Evolutionary conservation across 2,797 vertebrate genomes (phyloP), one percentile per base, ranked within the genome.

Genomic region (Danio kyathit): DNA sequence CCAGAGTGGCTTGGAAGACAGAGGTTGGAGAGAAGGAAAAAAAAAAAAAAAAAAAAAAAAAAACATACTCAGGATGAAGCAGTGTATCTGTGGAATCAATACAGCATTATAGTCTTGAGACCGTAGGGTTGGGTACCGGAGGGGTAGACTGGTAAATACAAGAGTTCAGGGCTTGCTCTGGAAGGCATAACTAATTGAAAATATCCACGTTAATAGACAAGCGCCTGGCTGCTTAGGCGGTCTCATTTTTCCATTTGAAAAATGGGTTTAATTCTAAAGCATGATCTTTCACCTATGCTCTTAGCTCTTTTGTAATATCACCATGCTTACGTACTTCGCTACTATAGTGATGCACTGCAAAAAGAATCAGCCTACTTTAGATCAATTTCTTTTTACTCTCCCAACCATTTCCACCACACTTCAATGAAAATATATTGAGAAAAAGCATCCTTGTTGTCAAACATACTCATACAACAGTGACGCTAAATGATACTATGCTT

Each of bases 161-260:
- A 74, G 29, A n/a, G 76, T 81, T 85, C 81, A 59, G 64, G 86
- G 82, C 81, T 86, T 84, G 86, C 83, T 89, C 88, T 88, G 83
- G 77, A 81, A 91, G 86, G 83, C 88, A 85, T 80, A 85, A 89
- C 90, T 91, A 92, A 94, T 91, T 93, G 89, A 92, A 92, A 92
- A 93, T 84, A 86, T 89, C 81, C 86, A 86, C 82, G 89, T 91
- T 91, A 91, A 89, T 59, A 56, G 79, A 85, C 84, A 82, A 87
- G 79, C 44, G 9, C 85, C 21, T 49, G 75, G 74, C 65, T 49
- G 74, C 52, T 19, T 54, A 65, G 52, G 54, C 56, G 17, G 83
- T 87, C 88, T 85, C 76, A 82, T 80, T 86, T 51, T 51, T 86
- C 79, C 64, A 74, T 44, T 78, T 89, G 88, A 90, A 86, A 89